Conservation (phyloP, 2,888 invertebrate species). For the Dermolepida albohirtum region DNA sequence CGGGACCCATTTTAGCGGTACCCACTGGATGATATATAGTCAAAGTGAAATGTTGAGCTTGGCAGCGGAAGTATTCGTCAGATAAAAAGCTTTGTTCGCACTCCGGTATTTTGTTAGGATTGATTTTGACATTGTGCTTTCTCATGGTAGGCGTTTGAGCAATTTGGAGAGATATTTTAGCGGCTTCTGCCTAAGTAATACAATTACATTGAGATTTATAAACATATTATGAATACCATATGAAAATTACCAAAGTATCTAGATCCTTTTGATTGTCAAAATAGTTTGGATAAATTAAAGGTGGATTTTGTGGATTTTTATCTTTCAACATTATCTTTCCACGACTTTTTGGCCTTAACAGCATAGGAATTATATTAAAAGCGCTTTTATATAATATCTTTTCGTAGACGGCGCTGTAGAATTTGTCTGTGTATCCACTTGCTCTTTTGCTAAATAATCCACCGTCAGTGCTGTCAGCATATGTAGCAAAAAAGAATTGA, state of each 20-base stretch:
- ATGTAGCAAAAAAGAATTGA: constrained; percentile 78
- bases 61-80: constrained; percentile 82
- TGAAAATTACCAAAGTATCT: constrained; percentile 77
- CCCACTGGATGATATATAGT: constrained; percentile 87
- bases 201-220: neutral
- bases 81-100: constrained; percentile 75
- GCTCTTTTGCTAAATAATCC: constrained; percentile 79
- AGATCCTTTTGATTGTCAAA: constrained; percentile 79
- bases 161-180: constrained; percentile 75
- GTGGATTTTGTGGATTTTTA: constrained; percentile 77
- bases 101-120: constrained; percentile 74
- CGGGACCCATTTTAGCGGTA: constrained; percentile 84
- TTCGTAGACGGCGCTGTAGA: constrained; percentile 78
- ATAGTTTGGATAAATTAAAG: constrained; percentile 91
- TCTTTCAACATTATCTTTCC: constrained; percentile 77
- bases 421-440: constrained; percentile 74
- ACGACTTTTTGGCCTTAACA: constrained; percentile 80
- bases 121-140: constrained; percentile 73
- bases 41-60: constrained; percentile 78
- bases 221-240: constrained; percentile 49
- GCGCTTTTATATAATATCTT: constrained; percentile 77
- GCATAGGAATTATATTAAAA: constrained; percentile 75
- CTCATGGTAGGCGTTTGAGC: constrained; percentile 71
- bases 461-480: constrained; percentile 82
- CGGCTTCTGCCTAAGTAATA: constrained; percentile 75